Evolutionary conservation across 37 sponge, comb jelly and placozoan species (phyloP).

Genomic region (Eunapius fragilis): DNA sequence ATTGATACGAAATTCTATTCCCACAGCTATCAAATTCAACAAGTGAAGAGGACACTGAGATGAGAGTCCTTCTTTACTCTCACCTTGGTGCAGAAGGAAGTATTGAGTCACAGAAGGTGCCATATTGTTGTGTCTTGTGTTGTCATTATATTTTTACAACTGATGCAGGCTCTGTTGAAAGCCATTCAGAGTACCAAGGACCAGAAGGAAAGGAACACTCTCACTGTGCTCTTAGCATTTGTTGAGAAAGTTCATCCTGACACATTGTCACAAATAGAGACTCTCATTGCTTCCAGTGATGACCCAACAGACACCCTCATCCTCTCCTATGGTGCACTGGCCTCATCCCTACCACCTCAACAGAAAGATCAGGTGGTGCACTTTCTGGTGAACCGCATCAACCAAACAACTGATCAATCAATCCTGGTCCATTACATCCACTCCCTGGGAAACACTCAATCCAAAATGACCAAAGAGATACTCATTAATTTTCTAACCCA

Average conservation of each 20-base stretch:
- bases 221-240: constrained; percentile 1
- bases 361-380: background rate
- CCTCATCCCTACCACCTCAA: background rate
- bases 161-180: constrained; percentile 16
- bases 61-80: constrained; percentile 45
- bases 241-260: background rate
- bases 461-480: background rate
- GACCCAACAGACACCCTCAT: constrained; percentile 23
- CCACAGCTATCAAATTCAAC: background rate
- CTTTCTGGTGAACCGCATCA: background rate
- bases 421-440: constrained; percentile 22
- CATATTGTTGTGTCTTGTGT: background rate
- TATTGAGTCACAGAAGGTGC: constrained; percentile 38
- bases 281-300: background rate
- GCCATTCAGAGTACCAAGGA: background rate
- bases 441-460: constrained; percentile 62
- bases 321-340: constrained; percentile 37
- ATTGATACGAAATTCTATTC: background rate
- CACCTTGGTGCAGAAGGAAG: constrained; percentile 39
- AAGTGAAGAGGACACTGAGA: constrained; percentile 7
- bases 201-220: constrained; percentile 7
- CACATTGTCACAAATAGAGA: background rate
- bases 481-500: constrained; percentile 18
- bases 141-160: background rate
- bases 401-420: background rate